Evolutionary conservation across 2,888 invertebrate species (phyloP).

Genomic region (Nomada goodeniana): DNA sequence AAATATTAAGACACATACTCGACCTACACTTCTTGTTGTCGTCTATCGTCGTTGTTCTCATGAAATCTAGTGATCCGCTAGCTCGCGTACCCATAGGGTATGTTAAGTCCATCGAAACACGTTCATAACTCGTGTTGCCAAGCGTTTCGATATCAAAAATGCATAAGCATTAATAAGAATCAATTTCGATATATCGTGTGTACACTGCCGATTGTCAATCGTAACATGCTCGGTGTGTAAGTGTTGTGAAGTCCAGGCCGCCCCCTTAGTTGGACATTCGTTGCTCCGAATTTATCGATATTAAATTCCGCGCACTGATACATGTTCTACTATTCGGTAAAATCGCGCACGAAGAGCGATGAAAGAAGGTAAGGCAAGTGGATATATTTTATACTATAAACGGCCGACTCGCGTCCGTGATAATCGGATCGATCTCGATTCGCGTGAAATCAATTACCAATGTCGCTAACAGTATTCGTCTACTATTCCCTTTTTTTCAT

Average conservation of each 20-base stretch:
- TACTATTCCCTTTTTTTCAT: not conserved
- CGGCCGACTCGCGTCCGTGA: conserved; percentile 12
- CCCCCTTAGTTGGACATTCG: not conserved
- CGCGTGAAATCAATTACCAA: not conserved
- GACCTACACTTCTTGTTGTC: conserved; percentile 36
- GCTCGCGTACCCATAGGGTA: not conserved
- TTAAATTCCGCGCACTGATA: not conserved
- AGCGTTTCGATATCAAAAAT: conserved; percentile 5
- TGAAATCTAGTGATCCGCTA: conserved; percentile 24
- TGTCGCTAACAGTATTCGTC: conserved; percentile 2
- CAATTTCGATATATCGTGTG: not conserved
- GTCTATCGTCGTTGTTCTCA: conserved; percentile 4
- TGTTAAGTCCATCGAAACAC: not conserved
- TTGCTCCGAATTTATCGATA: not conserved
- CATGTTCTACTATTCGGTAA: conserved; percentile 17
- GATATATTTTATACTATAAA: conserved; percentile 18
- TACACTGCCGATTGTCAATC: not conserved
- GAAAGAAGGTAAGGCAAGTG: not conserved
- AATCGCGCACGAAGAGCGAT: not conserved
- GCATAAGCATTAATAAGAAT: not conserved
- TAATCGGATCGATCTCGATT: conserved; percentile 26
- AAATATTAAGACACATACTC: conserved; percentile 36
- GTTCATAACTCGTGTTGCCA: not conserved
- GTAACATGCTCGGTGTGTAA: not conserved
- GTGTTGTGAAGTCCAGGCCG: not conserved